Conservation (phyloP, 2,797 vertebrate species). For the Sparidentex hasta region DNA sequence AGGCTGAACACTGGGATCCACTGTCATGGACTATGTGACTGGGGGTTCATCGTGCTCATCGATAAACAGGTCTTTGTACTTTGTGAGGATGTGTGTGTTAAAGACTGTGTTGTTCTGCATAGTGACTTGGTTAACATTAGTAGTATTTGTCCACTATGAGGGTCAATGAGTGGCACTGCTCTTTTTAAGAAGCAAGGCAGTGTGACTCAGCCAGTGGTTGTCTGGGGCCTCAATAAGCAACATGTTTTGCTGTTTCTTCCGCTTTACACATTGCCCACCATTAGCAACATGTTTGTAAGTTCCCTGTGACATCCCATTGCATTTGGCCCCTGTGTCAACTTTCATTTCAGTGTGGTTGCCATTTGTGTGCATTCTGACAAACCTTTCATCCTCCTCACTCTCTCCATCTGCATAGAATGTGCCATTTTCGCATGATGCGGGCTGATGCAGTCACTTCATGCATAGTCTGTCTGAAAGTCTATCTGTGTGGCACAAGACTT, state of each 20-base stretch:
- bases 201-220: background rate
- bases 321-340: slow-evolving; percentile 10
- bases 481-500: background rate
- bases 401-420: slow-evolving; percentile 36
- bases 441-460: slow-evolving; percentile 18
- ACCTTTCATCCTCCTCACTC: background rate
- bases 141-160: slow-evolving; percentile 23
- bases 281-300: background rate
- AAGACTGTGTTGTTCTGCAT: background rate
- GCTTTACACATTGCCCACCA: background rate
- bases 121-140: background rate
- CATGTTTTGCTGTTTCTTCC: background rate
- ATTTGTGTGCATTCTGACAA: background rate
- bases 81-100: background rate
- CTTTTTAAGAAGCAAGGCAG: background rate
- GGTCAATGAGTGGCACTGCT: background rate
- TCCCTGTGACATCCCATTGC: background rate
- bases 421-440: background rate
- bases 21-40: slow-evolving; percentile 46
- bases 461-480: background rate
- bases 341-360: background rate
- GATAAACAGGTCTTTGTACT: slow-evolving; percentile 39
- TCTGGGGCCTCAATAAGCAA: background rate
- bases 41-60: slow-evolving; percentile 21
- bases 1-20: slow-evolving; percentile 32